phyloP scores from a whole-genome alignment of 2,113 vertebrate genomes.

The Oreochromis tanganicae region DNA sequence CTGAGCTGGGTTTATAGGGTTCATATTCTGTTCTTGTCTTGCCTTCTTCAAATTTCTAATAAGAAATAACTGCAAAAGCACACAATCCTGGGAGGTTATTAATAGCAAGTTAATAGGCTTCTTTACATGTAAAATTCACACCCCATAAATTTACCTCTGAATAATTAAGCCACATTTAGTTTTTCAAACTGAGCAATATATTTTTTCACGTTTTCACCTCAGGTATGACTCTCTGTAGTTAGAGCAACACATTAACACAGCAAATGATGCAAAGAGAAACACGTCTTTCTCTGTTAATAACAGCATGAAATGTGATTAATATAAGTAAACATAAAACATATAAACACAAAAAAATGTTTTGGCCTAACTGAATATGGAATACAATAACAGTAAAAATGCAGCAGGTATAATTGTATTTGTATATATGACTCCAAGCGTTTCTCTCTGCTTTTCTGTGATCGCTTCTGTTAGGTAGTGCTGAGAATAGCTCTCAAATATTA shows the following conservation, averaged over 20 bases:
- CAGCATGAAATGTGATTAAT: not conserved
- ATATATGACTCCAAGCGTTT: not conserved
- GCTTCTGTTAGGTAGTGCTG: constrained; percentile 41
- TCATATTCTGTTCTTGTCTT: not conserved
- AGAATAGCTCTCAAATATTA: constrained; percentile 48
- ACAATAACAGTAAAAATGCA: not conserved
- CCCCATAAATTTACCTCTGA: not conserved
- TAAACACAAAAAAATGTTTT: fast-evolving
- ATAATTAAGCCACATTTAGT: not conserved
- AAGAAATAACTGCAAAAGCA: not conserved
- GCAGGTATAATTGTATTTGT: not conserved
- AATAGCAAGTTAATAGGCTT: not conserved
- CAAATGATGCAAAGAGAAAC: not conserved
- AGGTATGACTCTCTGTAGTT: not conserved
- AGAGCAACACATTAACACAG: not conserved
- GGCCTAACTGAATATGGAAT: not conserved
- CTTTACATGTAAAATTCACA: constrained; percentile 30
- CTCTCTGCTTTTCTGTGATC: constrained; percentile 26
- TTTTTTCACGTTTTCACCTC: not conserved
- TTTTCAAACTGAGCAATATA: not conserved
- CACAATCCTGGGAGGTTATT: not conserved
- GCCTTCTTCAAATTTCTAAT: not conserved
- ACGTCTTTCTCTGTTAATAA: not conserved
- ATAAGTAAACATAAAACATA: not conserved
- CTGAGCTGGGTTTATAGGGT: not conserved